A percentile compares a stretch with the other conserved stretches of the same genome.
Conservation (phyloP, 2,113 vertebrate species). For the Larimichthys polyactis region DNA sequence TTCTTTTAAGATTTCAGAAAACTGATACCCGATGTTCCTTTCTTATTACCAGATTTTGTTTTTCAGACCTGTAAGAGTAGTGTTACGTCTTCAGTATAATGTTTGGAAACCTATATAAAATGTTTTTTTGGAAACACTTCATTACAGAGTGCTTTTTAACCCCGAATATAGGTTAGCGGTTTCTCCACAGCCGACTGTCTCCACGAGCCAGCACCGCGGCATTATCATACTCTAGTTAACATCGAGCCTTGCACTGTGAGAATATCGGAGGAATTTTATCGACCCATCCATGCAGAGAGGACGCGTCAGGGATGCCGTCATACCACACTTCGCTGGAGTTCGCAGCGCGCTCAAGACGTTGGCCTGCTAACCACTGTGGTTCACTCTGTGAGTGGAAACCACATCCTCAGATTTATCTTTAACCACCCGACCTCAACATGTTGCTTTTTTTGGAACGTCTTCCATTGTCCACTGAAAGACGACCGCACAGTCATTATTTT, state of each 20-base stretch:
- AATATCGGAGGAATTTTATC: neutral
- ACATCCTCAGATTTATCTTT: neutral
- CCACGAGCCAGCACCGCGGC: neutral
- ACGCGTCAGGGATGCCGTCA: slow-evolving; percentile 16
- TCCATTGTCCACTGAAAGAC: neutral
- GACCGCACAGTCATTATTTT: neutral
- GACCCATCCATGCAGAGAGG: slow-evolving; percentile 33
- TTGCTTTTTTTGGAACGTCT: neutral
- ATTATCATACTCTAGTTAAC: slow-evolving; percentile 45
- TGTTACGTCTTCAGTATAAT: neutral
- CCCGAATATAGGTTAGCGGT: neutral
- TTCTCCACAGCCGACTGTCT: neutral
- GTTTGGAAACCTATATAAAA: neutral
- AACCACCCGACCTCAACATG: neutral
- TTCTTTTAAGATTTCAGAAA: too few relatives aligned
- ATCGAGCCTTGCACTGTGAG: neutral
- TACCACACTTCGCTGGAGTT: slow-evolving; percentile 28
- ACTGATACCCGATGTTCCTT: neutral
- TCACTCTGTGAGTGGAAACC: neutral
- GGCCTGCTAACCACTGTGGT: slow-evolving; percentile 2
- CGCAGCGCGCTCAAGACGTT: neutral
- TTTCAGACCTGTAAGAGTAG: neutral
- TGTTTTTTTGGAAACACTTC: neutral
- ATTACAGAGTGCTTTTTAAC: neutral
- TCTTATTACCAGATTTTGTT: neutral